Base-by-base conservation (phyloP, 2,797 vertebrate species). In the Antennarius maculatus region DNA sequence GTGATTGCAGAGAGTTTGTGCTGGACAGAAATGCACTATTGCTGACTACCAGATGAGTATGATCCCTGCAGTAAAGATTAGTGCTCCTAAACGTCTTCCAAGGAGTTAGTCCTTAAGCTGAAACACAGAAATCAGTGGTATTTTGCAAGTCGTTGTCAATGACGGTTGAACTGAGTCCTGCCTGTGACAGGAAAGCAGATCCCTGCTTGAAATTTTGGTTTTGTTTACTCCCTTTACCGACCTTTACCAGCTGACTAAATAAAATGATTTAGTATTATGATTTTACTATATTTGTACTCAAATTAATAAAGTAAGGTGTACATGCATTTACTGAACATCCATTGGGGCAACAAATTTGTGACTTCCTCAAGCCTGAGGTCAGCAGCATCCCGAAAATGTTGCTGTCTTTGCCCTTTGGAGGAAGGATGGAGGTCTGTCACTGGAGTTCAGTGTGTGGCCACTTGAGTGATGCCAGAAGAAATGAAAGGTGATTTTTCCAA, bases 401-500 rank as follows among this genome's bases (percentile, higher is more conserved):
- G 69, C 84, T 63, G 65, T 63, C 61, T 60, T 63, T 70, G 67
- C 62, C 74, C 37, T 81, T 78, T 82, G 51, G 51, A 64, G 51
- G 67, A 56, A 64, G 61, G 59, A 56, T 58, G 51, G 42, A 61
- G 60, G 64, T 72, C 9, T 42, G 79, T 85, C 79, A 55, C 76
- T 50, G 48, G 47, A 69, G 80, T 78, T 85, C 83, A 87, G 76
- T 69, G 73, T 77, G 80, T 81, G 85, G 87, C 87, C 88, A 89
- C 80, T 86, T 91, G 88, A 91, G 79, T 84, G 88, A 91, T 89
- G 82, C 78, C 76, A 79, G 48, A 80, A 82, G 79, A 90, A 91
- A 89, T 90, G 76, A 89, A 85, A 87, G 85, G 74, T 88, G 88
- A 89, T 90, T 87, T 88, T 85, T 88, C 63, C 77, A 77, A 74